phyloP scores from a whole-genome alignment of 2,113 vertebrate genomes.

The Sinocyclocheilus anophthalmus region DNA sequence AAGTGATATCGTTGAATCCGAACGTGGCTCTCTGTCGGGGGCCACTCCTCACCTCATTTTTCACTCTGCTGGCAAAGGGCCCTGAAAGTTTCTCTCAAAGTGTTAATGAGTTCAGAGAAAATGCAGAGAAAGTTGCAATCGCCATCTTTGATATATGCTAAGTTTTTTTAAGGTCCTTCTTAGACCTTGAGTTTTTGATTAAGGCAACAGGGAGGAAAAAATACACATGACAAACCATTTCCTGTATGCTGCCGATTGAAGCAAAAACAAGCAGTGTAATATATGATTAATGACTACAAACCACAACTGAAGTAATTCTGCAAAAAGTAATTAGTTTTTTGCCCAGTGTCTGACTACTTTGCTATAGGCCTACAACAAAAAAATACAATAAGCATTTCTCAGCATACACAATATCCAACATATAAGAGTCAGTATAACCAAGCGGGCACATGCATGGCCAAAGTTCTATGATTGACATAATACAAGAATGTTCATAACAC shows the following conservation, averaged over 20 bases:
- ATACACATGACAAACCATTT: constrained; percentile 13
- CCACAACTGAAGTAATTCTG: constrained; percentile 16
- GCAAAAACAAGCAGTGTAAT: constrained; percentile 15
- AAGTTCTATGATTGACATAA: not conserved
- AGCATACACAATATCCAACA: not conserved
- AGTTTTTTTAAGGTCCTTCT: constrained; percentile 42
- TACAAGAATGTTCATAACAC: not conserved
- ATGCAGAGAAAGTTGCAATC: constrained; percentile 50
- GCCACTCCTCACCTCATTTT: constrained; percentile 63
- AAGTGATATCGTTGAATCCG: constrained; percentile 29
- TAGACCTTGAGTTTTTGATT: constrained; percentile 41
- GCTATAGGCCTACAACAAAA: not conserved
- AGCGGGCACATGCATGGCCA: not conserved
- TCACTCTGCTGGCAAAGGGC: constrained; percentile 63
- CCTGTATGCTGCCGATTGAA: not conserved
- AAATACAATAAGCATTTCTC: not conserved
- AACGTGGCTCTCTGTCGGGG: constrained; percentile 53
- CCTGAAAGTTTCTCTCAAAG: constrained; percentile 65
- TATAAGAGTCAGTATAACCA: not conserved
- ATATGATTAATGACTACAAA: constrained; percentile 36
- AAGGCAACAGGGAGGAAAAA: constrained; percentile 4
- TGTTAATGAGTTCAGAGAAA: constrained; percentile 67
- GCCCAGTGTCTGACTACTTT: constrained; percentile 46
- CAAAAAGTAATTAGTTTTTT: constrained; percentile 31
- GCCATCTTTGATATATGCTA: constrained; percentile 45